These are phyloP conservation scores for Lumbricus terrestris DNA, from an alignment of 2,888 invertebrate species.

Conservation along the genomic window DNA sequence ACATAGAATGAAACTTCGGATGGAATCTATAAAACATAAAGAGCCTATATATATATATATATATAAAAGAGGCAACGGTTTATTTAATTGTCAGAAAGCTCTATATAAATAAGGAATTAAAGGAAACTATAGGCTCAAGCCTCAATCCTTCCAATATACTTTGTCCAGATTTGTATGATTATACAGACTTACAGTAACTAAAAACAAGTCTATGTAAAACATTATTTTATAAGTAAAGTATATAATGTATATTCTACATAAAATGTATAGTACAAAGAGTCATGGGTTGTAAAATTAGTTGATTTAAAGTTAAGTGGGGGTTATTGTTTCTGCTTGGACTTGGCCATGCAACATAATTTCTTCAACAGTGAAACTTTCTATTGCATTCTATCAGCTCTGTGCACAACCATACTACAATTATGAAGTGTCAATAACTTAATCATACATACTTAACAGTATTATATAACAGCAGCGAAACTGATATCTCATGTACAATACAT, in stretches of 20 bases:
- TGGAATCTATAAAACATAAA: not conserved
- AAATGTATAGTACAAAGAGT: too few relatives aligned
- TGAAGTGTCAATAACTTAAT: too few relatives aligned
- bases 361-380: too few relatives aligned
- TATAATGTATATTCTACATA: not conserved
- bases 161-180: not conserved
- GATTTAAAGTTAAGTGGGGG: not conserved
- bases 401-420: too few relatives aligned
- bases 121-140: not conserved
- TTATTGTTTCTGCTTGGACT: not conserved
- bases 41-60: too few relatives aligned
- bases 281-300: not conserved
- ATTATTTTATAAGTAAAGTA: too few relatives aligned
- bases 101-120: too few relatives aligned
- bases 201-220: not conserved
- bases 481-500: not conserved
- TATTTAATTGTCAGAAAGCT: not conserved
- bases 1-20: not conserved
- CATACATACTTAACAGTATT: too few relatives aligned
- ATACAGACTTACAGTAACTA: not conserved
- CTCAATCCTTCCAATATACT: not conserved
- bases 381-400: too few relatives aligned
- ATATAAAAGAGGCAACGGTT: too few relatives aligned
- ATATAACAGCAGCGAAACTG: too few relatives aligned
- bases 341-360: too few relatives aligned